Base-by-base conservation (phyloP, 2,113 vertebrate species). In the Deroptyus accipitrinus region DNA sequence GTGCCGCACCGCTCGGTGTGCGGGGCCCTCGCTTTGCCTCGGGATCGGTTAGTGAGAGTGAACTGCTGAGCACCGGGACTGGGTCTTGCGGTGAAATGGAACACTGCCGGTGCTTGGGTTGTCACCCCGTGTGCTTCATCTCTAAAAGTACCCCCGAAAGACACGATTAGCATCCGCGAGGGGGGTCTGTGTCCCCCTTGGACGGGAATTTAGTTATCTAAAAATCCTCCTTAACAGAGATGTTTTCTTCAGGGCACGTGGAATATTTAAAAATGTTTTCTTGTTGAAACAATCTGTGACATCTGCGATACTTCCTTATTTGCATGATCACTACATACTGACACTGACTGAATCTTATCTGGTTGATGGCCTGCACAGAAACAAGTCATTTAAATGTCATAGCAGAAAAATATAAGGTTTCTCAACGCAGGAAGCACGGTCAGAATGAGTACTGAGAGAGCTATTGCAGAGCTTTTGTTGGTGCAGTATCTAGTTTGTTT, bases 41-140 rank as follows among this genome's bases (percentile, higher is more conserved):
- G 51, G 42, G 44, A 13, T 7, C 18, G 62, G 62, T 7, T 3
- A 0, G 41, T 6, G 52, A 46, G 6, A 3, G 17, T 5, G 84
- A 19, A 52, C 67, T 16, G 14, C 46, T 5, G 63, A 51, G 68
- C 64, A 6, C 9, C 51, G 5, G 41, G 23, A 4, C 6, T 31
- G 30, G 31, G 15, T 16, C n/a, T 59, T 16, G 82, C 35, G 19
- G 49, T 18, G 55, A 1, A n/a, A 30, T 20, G 1, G 20, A 13
- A 1, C 3, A 10, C 52, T 42, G 73, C 30, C 15, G 2, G 74
- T 22, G 48, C 35, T 17, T 1, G 57, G 9, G 19, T 8, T 88
- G 90, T 75, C 90, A 49, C 51, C 70, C n/a, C 24, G 2, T 1
- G 18, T 23, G 22, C 62, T 3, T 17, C 20, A 9, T 4, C 37